Percentiles rank a stretch among this genome's conserved stretches.
Conservation (phyloP, 1,140 invertebrate genomes). For the Ceratitis capitata region DNA sequence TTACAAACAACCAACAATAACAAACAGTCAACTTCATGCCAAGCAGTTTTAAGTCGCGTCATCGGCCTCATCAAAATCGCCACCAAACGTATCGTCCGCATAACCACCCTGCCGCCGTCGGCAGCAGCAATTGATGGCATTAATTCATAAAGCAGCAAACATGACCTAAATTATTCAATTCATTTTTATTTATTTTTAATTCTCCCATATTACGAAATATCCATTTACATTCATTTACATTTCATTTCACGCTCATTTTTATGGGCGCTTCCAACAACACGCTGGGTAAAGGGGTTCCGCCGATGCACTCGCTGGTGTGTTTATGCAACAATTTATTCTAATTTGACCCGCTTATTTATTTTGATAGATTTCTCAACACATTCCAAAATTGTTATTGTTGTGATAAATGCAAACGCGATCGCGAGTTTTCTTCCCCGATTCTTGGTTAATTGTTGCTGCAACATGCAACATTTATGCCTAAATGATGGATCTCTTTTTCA, state of each 20-base stretch:
- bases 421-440: not conserved
- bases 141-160: conserved; percentile 30
- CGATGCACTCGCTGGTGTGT: not conserved
- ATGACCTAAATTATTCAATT: conserved; percentile 42
- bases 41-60: not conserved
- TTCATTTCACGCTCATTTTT: not conserved
- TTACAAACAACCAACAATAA: not conserved
- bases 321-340: conserved; percentile 37
- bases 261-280: not conserved
- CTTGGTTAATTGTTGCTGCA: conserved; percentile 32
- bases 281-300: conserved; percentile 18
- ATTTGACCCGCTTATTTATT: conserved; percentile 39
- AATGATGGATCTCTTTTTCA: conserved; percentile 41
- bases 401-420: not conserved
- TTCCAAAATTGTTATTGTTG: conserved; percentile 32
- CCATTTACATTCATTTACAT: conserved; percentile 12
- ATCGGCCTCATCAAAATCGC: not conserved
- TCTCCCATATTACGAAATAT: conserved; percentile 18
- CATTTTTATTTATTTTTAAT: conserved; percentile 40
- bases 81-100: not conserved
- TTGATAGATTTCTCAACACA: conserved; percentile 25
- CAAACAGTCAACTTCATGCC: not conserved
- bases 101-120: not conserved
- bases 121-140: not conserved
- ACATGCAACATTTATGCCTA: not conserved